Base-by-base conservation (phyloP, 2,888 invertebrate genomes). In the Dasypolia templi region DNA sequence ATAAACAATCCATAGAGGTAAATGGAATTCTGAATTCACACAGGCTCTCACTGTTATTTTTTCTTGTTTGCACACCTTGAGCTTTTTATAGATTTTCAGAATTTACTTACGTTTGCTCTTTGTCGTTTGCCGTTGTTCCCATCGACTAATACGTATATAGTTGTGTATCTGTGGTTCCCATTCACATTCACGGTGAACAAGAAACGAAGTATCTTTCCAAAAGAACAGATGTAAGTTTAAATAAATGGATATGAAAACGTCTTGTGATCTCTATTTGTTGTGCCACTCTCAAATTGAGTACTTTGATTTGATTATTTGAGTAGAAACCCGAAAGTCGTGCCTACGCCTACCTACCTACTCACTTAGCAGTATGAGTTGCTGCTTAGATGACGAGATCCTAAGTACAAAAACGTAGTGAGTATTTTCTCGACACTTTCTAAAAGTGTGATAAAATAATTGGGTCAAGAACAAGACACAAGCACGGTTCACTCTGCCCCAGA, bases 21-120 rank as follows among this genome's bases (percentile, higher is more conserved):
- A 80, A 76, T 71, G 64, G 49, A 59, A 76, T 56, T 68, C 26
- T 46, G 55, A 68, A 80, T 80, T 80, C 71, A 68, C 35, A 59
- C n/a, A 53, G 44, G 32, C 44, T 70, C 49, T 12, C 53, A 11
- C 26, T 66, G 66, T 78, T 61, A 56, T 65, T 72, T 76, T 75
- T 80, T 72, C 64, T 64, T 71, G 64, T 76, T 76, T 67, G 46
- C 51, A 61, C 46, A 65, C 49, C 64, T 44, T 49, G 12, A 44
- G 35, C 64, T 42, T 72, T 64, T 65, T 42, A 42, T 35, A 64
- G 32, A 51, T 68, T 64, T 53, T 22, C 63, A 26, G 64, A 63
- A 62, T 73, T 1, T 39, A 9, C 39, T 9, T 67, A 29, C 51
- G 46, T 58, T 19, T 49, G 12, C 26, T 78, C 14, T 78, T 61